A percentile compares a stretch with the other conserved stretches of the same genome.
phyloP scores from a whole-genome alignment of 2,888 invertebrate species.

The Pilophorus perplexus region DNA sequence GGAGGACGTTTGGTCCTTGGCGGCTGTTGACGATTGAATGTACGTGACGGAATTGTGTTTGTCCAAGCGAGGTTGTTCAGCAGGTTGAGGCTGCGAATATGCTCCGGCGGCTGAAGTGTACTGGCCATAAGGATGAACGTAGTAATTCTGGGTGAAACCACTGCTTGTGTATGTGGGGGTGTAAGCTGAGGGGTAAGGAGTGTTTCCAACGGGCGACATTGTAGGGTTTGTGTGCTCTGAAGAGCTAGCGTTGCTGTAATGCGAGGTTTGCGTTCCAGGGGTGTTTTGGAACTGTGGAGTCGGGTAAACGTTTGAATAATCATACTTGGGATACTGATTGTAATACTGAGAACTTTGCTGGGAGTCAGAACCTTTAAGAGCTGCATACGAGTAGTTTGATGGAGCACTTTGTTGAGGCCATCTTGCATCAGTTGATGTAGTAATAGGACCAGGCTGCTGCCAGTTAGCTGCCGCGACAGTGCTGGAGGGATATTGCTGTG shows the following conservation, averaged over 20 bases:
- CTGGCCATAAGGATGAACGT: slow-evolving; percentile 56
- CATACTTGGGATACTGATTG: slow-evolving; percentile 7
- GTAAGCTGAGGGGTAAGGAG: slow-evolving; percentile 46
- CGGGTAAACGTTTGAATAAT: slow-evolving; percentile 37
- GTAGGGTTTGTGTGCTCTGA: slow-evolving; percentile 55
- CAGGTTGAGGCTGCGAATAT: background rate
- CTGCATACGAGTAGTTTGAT: background rate
- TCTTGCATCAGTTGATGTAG: background rate
- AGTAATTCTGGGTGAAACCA: slow-evolving; percentile 51
- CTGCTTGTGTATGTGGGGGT: slow-evolving; percentile 43
- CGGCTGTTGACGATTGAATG: slow-evolving; percentile 50
- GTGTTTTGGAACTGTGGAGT: slow-evolving; percentile 45
- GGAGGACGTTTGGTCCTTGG: slow-evolving; percentile 47
- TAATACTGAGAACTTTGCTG: slow-evolving; percentile 11
- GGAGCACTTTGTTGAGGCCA: slow-evolving; percentile 1
- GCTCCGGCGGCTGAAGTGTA: slow-evolving; percentile 30
- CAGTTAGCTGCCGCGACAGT: background rate
- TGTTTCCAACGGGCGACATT: slow-evolving; percentile 51
- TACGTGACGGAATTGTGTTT: slow-evolving; percentile 51
- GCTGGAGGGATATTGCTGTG: background rate
- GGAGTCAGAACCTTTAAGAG: background rate
- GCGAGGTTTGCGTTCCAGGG: slow-evolving; percentile 46
- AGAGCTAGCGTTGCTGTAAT: slow-evolving; percentile 58
- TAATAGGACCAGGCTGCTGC: background rate
- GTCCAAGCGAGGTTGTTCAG: slow-evolving; percentile 2